A percentile compares a stretch with the other conserved stretches of the same genome.
These are phyloP conservation scores for Balanococcus diminutus DNA, from an alignment of 2,888 invertebrate genomes.

Conservation along the genomic window DNA sequence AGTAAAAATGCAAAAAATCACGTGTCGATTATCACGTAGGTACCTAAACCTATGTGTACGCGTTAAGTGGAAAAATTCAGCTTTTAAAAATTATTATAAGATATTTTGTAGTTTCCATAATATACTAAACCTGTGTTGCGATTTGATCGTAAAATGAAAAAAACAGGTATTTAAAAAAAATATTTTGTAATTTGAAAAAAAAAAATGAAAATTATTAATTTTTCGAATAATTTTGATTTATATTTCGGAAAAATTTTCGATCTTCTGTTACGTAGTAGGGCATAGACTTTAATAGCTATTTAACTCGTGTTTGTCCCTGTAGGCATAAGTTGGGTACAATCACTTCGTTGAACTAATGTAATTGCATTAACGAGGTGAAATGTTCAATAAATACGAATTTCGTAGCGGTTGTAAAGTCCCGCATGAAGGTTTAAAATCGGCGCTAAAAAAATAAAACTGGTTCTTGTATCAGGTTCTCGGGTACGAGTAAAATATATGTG, in stretches of 20 bases:
- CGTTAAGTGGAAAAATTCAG: neutral
- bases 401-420: neutral
- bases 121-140: neutral
- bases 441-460: conserved; percentile 25
- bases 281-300: neutral
- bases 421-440: conserved; percentile 24
- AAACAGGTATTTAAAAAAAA: neutral
- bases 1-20: neutral
- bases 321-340: neutral
- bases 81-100: neutral
- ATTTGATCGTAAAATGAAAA: neutral
- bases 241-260: neutral
- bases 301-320: neutral
- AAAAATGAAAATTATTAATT: neutral
- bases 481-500: neutral
- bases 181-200: neutral
- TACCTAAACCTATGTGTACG: neutral
- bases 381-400: neutral
- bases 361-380: conserved; percentile 18
- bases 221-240: neutral
- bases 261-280: neutral
- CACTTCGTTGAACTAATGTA: neutral
- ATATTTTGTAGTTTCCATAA: neutral
- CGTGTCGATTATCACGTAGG: neutral
- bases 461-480: neutral